Evolutionary conservation across 2,113 vertebrate genomes (phyloP), one percentile per base, ranked within the genome.

Genomic region (Penelope pileata): DNA sequence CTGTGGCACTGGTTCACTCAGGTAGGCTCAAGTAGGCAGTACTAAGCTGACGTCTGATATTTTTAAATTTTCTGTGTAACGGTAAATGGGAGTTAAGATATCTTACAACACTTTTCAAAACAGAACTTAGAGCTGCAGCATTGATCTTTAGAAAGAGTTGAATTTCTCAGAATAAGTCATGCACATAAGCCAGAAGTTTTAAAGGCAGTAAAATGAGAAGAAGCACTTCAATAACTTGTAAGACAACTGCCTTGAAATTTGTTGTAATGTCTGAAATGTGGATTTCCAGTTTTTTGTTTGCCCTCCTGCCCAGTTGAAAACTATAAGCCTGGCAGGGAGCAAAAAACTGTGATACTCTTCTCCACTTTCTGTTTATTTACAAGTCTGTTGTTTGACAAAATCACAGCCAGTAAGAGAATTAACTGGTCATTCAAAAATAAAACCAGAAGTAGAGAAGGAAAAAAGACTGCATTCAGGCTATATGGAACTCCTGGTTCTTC

Each of bases 221-320:
- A 53, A 83, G 48, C n/a, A 30, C 34, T 93, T 75, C 53, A 83
- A 17, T 77, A 43, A 63, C 8, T 63, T 38, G 12, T 66, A 73
- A 86, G 74, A 26, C 26, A 76, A 67, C 48, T 62, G 24, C 58
- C 29, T 78, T 94, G 58, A 77, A 90, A 83, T 77, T 70, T 83
- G 29, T 51, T 50, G 67, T 45, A 9, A 73, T 30, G 18, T 47
- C 54, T 74, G 66, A 82, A 76, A 88, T 47, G 24, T 50, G 30
- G 42, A 30, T 87, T 75, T 79, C 43, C 50, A 34, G 6, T 36
- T 59, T 64, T 70, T 90, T 75, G 15, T 86, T 88, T 92, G 42
- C 83, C 62, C 43, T 88, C 30, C 38, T 94, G 66, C 70, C 40
- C 53, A 58, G 12, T 36, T 89, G 67, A 91, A 96, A 93, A 76